Evolutionary conservation across 2,113 vertebrate genomes (phyloP), one percentile per base, ranked within the genome.

Genomic region (Corythoichthys intestinalis): DNA sequence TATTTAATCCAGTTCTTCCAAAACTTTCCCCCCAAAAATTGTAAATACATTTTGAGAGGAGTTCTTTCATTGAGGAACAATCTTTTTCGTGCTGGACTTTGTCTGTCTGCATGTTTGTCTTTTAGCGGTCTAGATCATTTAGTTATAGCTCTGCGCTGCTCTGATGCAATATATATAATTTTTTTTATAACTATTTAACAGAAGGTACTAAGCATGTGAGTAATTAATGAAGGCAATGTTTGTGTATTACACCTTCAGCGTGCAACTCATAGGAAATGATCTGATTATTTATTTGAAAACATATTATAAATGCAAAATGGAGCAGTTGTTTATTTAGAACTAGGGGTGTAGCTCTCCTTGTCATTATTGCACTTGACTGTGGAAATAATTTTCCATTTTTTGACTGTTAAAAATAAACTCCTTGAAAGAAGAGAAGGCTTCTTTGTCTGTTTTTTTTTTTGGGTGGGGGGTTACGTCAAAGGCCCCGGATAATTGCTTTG

Each of bases 341-440:
- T 1, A 64, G 73, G 70, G 66, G 64, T 3, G 17, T 11, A 15
- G 39, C 65, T 66, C 57, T 70, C 71, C 71, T 74, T 66, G 56
- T 65, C 63, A 85, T 69, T 87, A 83, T 90, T 91, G 89, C 90
- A 91, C 90, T 91, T 71, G 68, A 85, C 86, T 65, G 48, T 84
- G 81, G 89, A 88, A 90, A 77, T 80, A 63, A 75, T 67, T 85
- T 91, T 88, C 88, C 86, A 88, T 76, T 74, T 89, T 82, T n/a
- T 74, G 86, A 91, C 89, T 91, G 86, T 89, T 90, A 85, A 77
- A 78, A 91, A 85, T 89, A 85, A 89, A 85, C 71, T 66, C 57
- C 34, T 71, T 75, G 70, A 66, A 86, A 81, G 71, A 82, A 65
- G 38, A 66, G 50, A 68, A 47, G 49, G 67, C 54, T 62, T 71